Evolutionary conservation across 2,113 vertebrate genomes (phyloP).

Genomic region (Pelvicachromis taeniatus): DNA sequence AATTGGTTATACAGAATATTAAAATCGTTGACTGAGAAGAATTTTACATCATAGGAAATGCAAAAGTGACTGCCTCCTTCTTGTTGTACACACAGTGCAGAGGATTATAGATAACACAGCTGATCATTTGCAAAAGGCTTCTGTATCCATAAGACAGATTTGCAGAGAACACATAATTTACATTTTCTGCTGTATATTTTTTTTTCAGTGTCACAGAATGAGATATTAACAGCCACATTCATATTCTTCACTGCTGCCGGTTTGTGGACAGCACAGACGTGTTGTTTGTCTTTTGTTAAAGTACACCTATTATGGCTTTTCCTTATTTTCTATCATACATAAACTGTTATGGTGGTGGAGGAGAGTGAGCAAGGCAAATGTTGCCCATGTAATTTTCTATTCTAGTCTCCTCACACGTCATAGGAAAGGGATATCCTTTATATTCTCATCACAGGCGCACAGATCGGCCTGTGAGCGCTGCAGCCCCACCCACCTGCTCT

Average conservation of each 20-base stretch:
- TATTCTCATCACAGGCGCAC: background rate
- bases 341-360: background rate
- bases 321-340: background rate
- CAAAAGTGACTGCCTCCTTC: background rate
- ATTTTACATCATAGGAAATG: background rate
- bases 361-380: too few species aligned
- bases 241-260: background rate
- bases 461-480: background rate
- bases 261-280: background rate
- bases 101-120: background rate
- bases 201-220: background rate
- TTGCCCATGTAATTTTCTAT: background rate
- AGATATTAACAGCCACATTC: background rate
- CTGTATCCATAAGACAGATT: background rate
- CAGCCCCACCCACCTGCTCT: background rate
- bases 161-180: background rate
- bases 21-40: slow-evolving; percentile 28
- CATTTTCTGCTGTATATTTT: background rate
- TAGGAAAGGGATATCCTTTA: background rate
- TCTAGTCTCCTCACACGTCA: background rate
- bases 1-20: slow-evolving; percentile 55
- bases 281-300: background rate
- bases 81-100: background rate
- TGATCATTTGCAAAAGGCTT: background rate
- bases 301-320: background rate